Percentiles rank a stretch among this genome's conserved stretches.
phyloP scores from a whole-genome alignment of 2,113 vertebrate species.

The Cavia aperea region DNA sequence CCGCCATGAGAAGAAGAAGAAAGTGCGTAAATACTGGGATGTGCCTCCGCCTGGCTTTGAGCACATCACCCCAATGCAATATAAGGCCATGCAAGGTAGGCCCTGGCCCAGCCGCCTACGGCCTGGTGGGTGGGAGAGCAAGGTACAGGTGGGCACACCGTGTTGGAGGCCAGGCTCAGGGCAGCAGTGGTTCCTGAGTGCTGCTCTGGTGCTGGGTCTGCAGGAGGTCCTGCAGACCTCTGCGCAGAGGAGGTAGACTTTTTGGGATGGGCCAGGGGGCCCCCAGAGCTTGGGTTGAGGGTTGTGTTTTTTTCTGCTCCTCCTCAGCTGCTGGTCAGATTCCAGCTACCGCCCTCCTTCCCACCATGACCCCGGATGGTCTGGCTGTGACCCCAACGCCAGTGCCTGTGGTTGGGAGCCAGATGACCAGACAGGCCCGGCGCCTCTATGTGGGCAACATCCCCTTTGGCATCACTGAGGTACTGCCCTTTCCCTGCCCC shows the following conservation, averaged over 20 bases:
- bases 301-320: rapidly evolving
- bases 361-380: slow-evolving; percentile 92
- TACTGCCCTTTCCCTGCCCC: slow-evolving; percentile 60
- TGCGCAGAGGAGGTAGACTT: not conserved
- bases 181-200: too few species aligned
- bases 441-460: slow-evolving; percentile 93
- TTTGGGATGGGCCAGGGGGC: not conserved
- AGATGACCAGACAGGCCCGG: slow-evolving; percentile 92
- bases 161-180: not conserved
- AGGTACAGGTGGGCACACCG: not conserved
- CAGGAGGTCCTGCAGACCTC: not conserved
- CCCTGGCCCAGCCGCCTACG: too few species aligned
- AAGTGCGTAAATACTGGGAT: slow-evolving; percentile 93
- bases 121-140: too few species aligned
- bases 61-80: slow-evolving; percentile 94
- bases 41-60: slow-evolving; percentile 91
- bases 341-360: slow-evolving; percentile 89
- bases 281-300: rapidly evolving
- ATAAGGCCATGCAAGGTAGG: slow-evolving; percentile 95
- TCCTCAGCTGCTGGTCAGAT: slow-evolving; percentile 90
- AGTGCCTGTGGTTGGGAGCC: slow-evolving; percentile 91
- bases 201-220: not conserved
- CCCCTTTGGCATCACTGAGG: slow-evolving; percentile 93
- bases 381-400: slow-evolving; percentile 90
- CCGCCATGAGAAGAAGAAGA: slow-evolving; percentile 92